Conservation (phyloP, 2,888 invertebrate genomes). For the Temnothorax rugatulus region DNA sequence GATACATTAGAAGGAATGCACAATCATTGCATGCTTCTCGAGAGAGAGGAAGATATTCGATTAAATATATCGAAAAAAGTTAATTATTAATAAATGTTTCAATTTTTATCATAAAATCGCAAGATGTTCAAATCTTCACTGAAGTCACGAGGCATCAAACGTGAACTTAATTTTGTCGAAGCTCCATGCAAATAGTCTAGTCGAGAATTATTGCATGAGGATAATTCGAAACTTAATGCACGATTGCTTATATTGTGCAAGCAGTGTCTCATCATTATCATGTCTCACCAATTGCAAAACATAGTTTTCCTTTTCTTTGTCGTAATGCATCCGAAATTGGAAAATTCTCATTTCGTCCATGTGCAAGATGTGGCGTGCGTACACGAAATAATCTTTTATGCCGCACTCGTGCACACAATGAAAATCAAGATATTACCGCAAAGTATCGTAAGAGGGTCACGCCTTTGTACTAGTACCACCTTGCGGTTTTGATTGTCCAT, state of each 20-base stretch:
- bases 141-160: neutral
- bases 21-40: slow-evolving; percentile 47
- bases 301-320: slow-evolving; percentile 15
- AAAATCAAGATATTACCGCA: slow-evolving; percentile 11
- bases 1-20: slow-evolving; percentile 49
- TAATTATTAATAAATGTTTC: neutral
- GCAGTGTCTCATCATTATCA: slow-evolving; percentile 38
- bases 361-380: slow-evolving; percentile 73
- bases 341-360: slow-evolving; percentile 30
- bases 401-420: slow-evolving; percentile 68
- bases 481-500: slow-evolving; percentile 31
- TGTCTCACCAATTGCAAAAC: slow-evolving; percentile 5
- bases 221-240: slow-evolving; percentile 39
- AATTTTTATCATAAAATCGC: neutral
- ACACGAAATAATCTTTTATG: slow-evolving; percentile 73
- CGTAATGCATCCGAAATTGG: slow-evolving; percentile 43
- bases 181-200: slow-evolving; percentile 30
- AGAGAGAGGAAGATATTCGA: neutral
- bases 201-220: slow-evolving; percentile 34
- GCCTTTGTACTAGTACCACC: slow-evolving; percentile 49
- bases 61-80: neutral
- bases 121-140: neutral
- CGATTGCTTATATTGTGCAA: slow-evolving; percentile 52
- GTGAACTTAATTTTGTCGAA: slow-evolving; percentile 2
- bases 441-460: slow-evolving; percentile 45